A percentile compares a stretch with the other conserved stretches of the same genome.
Conservation (phyloP, 2,797 vertebrate genomes). For the Florisuga fusca region DNA sequence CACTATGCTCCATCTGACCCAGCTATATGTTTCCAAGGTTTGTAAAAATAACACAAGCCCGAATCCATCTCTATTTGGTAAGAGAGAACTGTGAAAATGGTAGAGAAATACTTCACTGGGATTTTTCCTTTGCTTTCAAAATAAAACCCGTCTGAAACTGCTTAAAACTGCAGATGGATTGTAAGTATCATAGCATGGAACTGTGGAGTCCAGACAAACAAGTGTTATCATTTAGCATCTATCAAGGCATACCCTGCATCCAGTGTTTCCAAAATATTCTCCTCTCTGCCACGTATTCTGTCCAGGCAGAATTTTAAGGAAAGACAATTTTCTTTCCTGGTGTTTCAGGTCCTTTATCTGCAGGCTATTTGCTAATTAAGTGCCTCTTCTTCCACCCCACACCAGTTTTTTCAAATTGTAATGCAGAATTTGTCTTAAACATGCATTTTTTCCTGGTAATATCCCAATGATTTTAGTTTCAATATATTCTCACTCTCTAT, state of each 20-base stretch:
- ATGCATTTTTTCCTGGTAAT: not conserved
- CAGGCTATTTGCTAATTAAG: slow-evolving; percentile 5
- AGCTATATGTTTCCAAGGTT: not conserved
- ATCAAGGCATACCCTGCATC: not conserved
- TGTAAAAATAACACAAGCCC: not conserved
- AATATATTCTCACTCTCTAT: not conserved
- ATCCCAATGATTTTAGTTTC: not conserved
- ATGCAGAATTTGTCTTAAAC: not conserved
- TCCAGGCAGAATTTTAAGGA: not conserved
- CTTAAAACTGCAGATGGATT: not conserved
- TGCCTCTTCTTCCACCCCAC: not conserved
- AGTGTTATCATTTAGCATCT: not conserved
- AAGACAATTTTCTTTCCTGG: not conserved
- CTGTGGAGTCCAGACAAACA: not conserved
- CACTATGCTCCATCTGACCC: not conserved
- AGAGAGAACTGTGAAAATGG: not conserved
- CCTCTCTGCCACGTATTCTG: not conserved
- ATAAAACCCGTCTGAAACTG: not conserved
- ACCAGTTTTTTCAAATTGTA: not conserved
- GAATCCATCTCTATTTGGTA: not conserved
- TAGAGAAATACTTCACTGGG: not conserved
- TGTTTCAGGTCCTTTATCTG: not conserved
- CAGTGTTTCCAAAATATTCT: not conserved
- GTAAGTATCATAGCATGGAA: not conserved
- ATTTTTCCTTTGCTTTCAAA: not conserved